Conservation (phyloP, 2,113 vertebrate genomes). For the Climacteris rufus region DNA sequence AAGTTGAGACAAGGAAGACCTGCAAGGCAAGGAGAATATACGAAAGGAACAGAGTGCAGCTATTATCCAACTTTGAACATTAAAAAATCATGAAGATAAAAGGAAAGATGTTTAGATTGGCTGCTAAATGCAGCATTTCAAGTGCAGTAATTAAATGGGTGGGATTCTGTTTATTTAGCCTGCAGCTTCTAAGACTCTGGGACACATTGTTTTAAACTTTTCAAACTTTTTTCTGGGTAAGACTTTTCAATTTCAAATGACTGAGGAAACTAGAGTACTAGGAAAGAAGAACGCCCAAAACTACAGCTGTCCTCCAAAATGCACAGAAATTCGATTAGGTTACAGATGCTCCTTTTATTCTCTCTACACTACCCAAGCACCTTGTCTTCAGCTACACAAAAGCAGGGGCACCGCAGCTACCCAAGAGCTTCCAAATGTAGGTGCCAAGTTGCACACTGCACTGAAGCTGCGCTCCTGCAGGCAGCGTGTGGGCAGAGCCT, state of each 20-base stretch:
- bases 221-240: not conserved
- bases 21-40: not conserved
- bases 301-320: not conserved
- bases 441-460: not conserved
- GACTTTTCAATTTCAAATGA: not conserved
- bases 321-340: not conserved
- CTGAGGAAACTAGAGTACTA: not conserved
- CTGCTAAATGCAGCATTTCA: not conserved
- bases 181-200: not conserved
- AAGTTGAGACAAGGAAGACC: not conserved
- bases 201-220: not conserved
- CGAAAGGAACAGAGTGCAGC: not conserved
- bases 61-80: not conserved
- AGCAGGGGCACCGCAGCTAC: not conserved
- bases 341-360: not conserved
- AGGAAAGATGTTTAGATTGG: not conserved
- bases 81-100: not conserved
- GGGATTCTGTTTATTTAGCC: not conserved
- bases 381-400: not conserved
- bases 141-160: not conserved
- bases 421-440: not conserved
- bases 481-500: not conserved
- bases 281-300: not conserved
- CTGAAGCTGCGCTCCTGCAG: not conserved
- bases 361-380: not conserved